Conservation (phyloP, 2,797 vertebrate species). For the Nannoperca obscura region DNA sequence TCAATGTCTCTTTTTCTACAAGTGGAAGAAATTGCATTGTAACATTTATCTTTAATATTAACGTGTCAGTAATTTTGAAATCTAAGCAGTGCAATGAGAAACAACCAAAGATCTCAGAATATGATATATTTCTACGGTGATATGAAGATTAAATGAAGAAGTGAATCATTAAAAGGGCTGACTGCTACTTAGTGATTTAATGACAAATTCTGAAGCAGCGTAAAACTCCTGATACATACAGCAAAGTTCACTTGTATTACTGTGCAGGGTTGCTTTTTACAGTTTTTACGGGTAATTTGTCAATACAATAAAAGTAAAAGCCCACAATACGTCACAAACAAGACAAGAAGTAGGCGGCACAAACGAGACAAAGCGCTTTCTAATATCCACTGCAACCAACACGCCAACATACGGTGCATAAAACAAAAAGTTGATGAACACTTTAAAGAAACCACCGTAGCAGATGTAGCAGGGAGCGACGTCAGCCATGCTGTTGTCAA, state of each 20-base stretch:
- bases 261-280: not conserved
- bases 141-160: not conserved
- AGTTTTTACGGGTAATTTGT: too few relatives aligned
- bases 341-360: too few relatives aligned
- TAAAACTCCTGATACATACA: not conserved
- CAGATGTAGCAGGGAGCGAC: not conserved
- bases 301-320: too few relatives aligned
- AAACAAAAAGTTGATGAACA: not conserved
- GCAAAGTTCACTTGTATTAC: not conserved
- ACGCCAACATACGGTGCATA: not conserved
- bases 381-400: not conserved
- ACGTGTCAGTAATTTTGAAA: not conserved
- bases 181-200: not conserved
- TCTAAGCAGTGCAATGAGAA: not conserved
- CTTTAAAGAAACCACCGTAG: not conserved
- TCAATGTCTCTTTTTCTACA: conserved; percentile 7
- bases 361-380: not conserved
- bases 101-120: not conserved
- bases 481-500: not conserved
- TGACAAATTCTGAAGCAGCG: not conserved
- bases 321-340: not conserved
- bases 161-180: not conserved
- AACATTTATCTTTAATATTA: not conserved
- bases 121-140: not conserved
- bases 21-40: not conserved